Evolutionary conservation across 2,888 invertebrate genomes (phyloP).

Genomic region (Leucoma salicis): DNA sequence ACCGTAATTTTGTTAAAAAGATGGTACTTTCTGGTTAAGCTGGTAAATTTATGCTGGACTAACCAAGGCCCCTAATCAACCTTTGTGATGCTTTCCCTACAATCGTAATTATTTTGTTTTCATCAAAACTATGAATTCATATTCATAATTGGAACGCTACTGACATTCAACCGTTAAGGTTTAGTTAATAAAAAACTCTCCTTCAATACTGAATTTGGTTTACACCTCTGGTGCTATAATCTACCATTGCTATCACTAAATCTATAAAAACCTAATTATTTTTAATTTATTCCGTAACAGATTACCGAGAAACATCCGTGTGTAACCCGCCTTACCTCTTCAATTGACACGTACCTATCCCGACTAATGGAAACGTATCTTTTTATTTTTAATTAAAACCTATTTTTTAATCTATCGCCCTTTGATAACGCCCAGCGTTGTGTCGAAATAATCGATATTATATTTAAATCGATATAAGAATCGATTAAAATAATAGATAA

Average conservation of each 20-base stretch:
- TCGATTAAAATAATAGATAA: slow-evolving; percentile 36
- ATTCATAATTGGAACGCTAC: no score
- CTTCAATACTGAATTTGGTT: no score
- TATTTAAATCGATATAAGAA: slow-evolving; percentile 32
- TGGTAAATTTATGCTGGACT: no score
- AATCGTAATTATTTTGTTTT: no score
- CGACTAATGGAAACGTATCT: slow-evolving; percentile 32
- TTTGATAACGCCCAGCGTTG: slow-evolving; percentile 29
- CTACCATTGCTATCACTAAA: background rate
- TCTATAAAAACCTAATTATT: background rate
- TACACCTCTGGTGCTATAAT: no score
- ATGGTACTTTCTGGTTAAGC: no score
- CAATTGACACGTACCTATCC: slow-evolving; percentile 37
- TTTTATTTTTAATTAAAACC: slow-evolving; percentile 38
- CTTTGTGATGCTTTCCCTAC: no score
- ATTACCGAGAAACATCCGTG: background rate
- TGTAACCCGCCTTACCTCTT: slow-evolving; percentile 24
- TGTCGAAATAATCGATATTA: slow-evolving; percentile 34
- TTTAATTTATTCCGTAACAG: background rate
- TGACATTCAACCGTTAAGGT: no score
- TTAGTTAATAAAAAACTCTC: no score
- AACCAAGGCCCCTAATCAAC: no score
- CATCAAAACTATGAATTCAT: no score
- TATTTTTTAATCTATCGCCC: slow-evolving; percentile 34
- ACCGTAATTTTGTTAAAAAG: no score